Conservation (phyloP, 2,888 invertebrate genomes). For the Brachylomia viminalis region DNA sequence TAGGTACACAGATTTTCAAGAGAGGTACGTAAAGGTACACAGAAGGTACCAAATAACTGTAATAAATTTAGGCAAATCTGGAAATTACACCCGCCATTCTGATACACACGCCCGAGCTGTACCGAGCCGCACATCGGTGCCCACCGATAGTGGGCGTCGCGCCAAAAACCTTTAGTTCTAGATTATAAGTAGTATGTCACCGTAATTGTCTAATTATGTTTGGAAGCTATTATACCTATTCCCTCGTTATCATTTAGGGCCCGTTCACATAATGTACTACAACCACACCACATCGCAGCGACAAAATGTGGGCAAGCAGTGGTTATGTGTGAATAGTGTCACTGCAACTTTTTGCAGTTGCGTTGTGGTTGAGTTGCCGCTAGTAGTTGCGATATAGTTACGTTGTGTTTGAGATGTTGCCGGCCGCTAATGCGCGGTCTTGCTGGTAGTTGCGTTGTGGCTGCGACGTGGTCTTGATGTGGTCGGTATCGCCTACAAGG, state of each 20-base stretch:
- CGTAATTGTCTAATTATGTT: background rate
- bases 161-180: background rate
- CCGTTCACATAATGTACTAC: background rate
- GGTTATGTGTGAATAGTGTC: background rate
- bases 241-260: background rate
- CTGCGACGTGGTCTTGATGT: background rate
- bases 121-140: too few relatives aligned
- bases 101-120: too few relatives aligned
- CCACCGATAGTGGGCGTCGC: too few relatives aligned
- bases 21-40: too few relatives aligned
- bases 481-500: too few relatives aligned
- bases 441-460: background rate
- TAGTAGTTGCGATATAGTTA: background rate
- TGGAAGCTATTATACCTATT: background rate
- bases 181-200: background rate
- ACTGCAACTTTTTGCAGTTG: background rate
- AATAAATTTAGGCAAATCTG: too few relatives aligned
- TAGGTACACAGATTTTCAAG: too few relatives aligned
- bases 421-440: background rate
- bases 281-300: background rate
- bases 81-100: too few relatives aligned
- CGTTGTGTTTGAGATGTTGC: background rate
- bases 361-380: background rate
- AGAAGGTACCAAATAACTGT: too few relatives aligned
- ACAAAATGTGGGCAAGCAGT: background rate